These are phyloP conservation scores for Apodemus speciosus DNA, from an alignment of 2,113 vertebrate genomes.

Conservation along the genomic window DNA sequence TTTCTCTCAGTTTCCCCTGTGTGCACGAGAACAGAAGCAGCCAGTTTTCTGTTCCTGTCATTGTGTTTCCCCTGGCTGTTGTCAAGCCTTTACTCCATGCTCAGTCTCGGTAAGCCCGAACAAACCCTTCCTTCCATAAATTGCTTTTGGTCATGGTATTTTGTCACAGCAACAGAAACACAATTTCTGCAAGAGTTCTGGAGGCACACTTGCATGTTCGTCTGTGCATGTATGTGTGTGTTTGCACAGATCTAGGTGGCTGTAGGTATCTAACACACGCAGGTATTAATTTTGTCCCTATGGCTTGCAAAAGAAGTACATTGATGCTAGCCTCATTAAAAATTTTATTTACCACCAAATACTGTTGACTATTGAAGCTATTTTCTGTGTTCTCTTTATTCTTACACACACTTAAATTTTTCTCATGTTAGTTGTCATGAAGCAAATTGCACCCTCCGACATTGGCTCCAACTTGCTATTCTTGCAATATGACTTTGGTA, in stretches of 20 bases:
- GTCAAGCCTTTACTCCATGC: neutral
- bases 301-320: neutral
- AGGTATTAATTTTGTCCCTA: neutral
- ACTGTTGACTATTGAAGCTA: neutral
- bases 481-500: neutral
- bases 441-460: neutral
- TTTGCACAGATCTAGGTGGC: accelerated
- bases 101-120: neutral
- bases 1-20: neutral
- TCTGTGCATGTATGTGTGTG: too few species aligned
- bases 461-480: neutral
- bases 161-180: neutral
- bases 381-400: neutral
- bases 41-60: neutral
- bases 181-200: neutral
- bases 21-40: too few species aligned
- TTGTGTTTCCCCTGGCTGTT: neutral
- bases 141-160: neutral
- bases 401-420: neutral
- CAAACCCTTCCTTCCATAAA: neutral
- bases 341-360: neutral
- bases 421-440: neutral
- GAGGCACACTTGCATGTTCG: neutral
- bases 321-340: neutral
- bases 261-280: neutral